A percentile compares a stretch with the other conserved stretches of the same genome.
phyloP scores from a whole-genome alignment of 2,113 vertebrate species.

The Erythrocercus mccallii region DNA sequence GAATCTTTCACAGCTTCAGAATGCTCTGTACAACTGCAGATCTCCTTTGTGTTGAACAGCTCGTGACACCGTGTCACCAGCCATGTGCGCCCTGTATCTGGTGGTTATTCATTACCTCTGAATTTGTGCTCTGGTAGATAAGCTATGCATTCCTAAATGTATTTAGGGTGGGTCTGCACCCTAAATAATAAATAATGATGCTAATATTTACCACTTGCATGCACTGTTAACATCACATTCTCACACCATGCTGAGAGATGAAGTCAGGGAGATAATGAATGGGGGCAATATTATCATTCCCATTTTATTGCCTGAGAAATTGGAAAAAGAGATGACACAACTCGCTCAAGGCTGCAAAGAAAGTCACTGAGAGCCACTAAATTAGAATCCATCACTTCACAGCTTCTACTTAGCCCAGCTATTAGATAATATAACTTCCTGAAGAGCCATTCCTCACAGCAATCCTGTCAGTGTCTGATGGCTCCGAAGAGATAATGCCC shows the following conservation, averaged over 20 bases:
- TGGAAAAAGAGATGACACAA: conserved; percentile 39
- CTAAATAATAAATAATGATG: background rate
- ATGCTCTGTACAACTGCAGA: background rate
- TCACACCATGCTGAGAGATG: background rate
- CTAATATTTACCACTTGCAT: background rate
- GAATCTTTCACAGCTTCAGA: background rate
- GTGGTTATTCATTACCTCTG: background rate
- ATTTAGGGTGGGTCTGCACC: background rate
- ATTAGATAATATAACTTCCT: background rate
- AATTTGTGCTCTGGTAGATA: background rate
- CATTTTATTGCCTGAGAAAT: conserved; percentile 26
- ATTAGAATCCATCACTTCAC: conserved; percentile 51
- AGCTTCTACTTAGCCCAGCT: conserved; percentile 35
- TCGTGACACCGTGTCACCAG: background rate
- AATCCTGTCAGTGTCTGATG: background rate
- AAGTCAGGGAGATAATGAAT: background rate
- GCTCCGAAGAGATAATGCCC: rapidly evolving
- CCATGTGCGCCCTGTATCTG: background rate
- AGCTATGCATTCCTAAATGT: background rate
- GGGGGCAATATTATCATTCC: background rate
- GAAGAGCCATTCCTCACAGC: background rate
- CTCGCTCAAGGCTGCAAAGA: conserved; percentile 37
- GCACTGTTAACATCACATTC: background rate
- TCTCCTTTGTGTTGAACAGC: background rate
- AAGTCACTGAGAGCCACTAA: conserved; percentile 10